phyloP scores from a whole-genome alignment of 1,140 invertebrate species.

The Callitettix versicolor region DNA sequence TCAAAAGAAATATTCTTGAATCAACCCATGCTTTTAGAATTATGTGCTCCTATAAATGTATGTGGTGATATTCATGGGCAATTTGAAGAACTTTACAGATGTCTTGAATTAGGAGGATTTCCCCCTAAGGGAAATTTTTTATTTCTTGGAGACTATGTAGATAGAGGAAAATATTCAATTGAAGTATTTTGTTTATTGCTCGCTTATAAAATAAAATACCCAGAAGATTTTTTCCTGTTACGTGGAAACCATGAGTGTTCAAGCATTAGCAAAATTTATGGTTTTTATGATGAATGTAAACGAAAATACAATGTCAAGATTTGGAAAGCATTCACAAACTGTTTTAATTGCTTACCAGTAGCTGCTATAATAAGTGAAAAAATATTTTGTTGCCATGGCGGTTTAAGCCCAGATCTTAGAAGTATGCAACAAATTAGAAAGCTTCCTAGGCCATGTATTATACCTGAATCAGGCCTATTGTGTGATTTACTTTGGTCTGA shows the following conservation, averaged over 20 bases:
- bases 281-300: slow-evolving; percentile 83
- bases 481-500: slow-evolving; percentile 79
- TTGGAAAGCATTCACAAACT: slow-evolving; percentile 98
- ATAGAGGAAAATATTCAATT: slow-evolving; percentile 75
- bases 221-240: slow-evolving; percentile 84
- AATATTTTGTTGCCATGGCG: slow-evolving; percentile 52
- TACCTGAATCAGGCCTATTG: slow-evolving; percentile 53
- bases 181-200: slow-evolving; percentile 78
- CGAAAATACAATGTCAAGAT: slow-evolving; percentile 85
- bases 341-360: slow-evolving; percentile 73
- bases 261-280: slow-evolving; percentile 79
- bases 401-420: slow-evolving; percentile 45
- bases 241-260: slow-evolving; percentile 84
- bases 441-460: slow-evolving; percentile 55
- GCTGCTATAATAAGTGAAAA: slow-evolving; percentile 40
- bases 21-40: slow-evolving; percentile 50
- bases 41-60: slow-evolving; percentile 43
- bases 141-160: slow-evolving; percentile 89
- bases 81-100: slow-evolving; percentile 79
- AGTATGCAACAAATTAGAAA: slow-evolving; percentile 50
- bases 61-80: slow-evolving; percentile 70
- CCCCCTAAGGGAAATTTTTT: slow-evolving; percentile 92
- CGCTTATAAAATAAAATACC: slow-evolving; percentile 93
- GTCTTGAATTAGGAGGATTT: slow-evolving; percentile 96
- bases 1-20: slow-evolving; percentile 51